Evolutionary conservation across 2,888 invertebrate species (phyloP).

Genomic region (Drosophila multiciliata): DNA sequence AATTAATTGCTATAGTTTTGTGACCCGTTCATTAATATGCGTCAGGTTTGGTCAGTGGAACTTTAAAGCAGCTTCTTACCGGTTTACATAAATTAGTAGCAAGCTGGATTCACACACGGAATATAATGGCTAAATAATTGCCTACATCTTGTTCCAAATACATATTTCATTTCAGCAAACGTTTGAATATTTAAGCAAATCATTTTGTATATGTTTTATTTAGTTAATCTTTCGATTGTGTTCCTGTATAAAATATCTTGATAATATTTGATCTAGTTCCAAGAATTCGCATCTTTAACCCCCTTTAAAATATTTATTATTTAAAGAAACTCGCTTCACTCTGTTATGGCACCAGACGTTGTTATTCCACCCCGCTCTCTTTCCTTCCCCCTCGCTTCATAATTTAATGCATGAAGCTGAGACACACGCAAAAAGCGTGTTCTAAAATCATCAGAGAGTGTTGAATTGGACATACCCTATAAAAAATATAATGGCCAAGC

Average conservation of each 20-base stretch:
- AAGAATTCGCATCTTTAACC: conserved; percentile 28
- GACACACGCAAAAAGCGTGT: conserved; percentile 48
- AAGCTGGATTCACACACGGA: not conserved
- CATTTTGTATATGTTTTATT: not conserved
- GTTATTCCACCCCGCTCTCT: not conserved
- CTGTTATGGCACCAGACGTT: conserved; percentile 36
- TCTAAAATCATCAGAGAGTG: not conserved
- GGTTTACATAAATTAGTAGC: not conserved
- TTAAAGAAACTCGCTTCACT: conserved; percentile 51
- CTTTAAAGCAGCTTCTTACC: conserved; percentile 6
- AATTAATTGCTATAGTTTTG: conserved; percentile 64
- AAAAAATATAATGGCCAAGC: not conserved
- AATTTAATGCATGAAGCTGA: conserved; percentile 72
- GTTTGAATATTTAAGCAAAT: not conserved
- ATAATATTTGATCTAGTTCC: not conserved
- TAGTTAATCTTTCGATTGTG: not conserved
- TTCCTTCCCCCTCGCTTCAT: conserved; percentile 27
- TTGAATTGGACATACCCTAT: conserved; percentile 31
- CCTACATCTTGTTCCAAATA: not conserved
- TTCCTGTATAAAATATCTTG: not conserved
- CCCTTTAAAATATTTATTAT: conserved; percentile 38
- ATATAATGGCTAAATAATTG: conserved; percentile 3
- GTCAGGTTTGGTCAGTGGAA: conserved; percentile 28
- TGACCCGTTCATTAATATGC: conserved; percentile 50
- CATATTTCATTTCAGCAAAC: conserved; percentile 1